phyloP scores from a whole-genome alignment of 2,888 invertebrate genomes.

The Polylopha cassiicola region DNA sequence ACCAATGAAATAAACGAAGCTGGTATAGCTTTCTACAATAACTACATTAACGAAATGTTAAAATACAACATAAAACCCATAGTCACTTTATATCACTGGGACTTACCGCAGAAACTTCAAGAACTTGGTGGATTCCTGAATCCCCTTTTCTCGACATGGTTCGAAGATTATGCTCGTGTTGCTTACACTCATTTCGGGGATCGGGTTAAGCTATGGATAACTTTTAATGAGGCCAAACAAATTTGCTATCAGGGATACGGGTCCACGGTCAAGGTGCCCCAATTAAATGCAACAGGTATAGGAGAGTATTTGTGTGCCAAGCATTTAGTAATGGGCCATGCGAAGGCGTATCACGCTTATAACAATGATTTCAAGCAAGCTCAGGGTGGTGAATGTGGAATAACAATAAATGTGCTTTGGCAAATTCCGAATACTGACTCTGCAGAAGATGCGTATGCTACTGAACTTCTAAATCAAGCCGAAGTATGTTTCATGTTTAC shows the following conservation, averaged over 20 bases:
- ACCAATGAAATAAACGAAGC: conserved; percentile 69
- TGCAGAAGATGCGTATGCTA: conserved; percentile 36
- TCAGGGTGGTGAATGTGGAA: conserved; percentile 36
- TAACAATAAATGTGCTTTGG: conserved; percentile 37
- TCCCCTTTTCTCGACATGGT: conserved; percentile 60
- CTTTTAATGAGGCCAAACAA: conserved; percentile 62
- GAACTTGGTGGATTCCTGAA: conserved; percentile 73
- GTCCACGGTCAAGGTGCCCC: conserved; percentile 36
- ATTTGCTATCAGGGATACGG: conserved; percentile 25
- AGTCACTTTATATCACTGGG: conserved; percentile 76
- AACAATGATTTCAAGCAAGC: conserved; percentile 48
- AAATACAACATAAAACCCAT: conserved; percentile 78
- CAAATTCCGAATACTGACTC: conserved; percentile 33
- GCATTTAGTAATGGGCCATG: conserved; percentile 74
- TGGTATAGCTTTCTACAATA: conserved; percentile 81
- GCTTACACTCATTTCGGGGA: conserved; percentile 56
- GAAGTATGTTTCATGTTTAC: conserved; percentile 28
- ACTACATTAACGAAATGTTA: conserved; percentile 78
- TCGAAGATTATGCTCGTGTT: conserved; percentile 65
- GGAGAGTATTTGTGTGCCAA: conserved; percentile 73
- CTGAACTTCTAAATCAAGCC: conserved; percentile 35
- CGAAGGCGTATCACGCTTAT: conserved; percentile 70
- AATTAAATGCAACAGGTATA: conserved; percentile 45
- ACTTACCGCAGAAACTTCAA: conserved; percentile 71
- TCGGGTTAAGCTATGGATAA: conserved; percentile 56